Percentiles rank a stretch among this genome's conserved stretches.
phyloP scores from a whole-genome alignment of 2,113 vertebrate species.

The Ia io region DNA sequence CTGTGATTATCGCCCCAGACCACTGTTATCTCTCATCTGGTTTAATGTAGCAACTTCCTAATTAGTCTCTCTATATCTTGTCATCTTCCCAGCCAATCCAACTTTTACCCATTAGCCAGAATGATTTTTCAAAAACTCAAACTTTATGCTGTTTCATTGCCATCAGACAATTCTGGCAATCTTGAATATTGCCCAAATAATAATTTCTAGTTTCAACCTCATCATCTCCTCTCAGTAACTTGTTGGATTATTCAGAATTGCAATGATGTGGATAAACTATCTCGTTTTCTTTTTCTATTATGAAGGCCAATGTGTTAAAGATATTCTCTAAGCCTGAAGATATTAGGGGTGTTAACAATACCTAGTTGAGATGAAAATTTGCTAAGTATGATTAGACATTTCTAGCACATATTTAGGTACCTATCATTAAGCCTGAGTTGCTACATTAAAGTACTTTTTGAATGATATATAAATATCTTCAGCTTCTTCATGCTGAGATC shows the following conservation, averaged over 20 bases:
- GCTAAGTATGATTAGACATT: not conserved
- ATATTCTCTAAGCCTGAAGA: not conserved
- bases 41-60: not conserved
- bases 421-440: not conserved
- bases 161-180: not conserved
- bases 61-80: not conserved
- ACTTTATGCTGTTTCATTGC: not conserved
- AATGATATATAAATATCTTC: not conserved
- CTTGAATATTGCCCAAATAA: not conserved
- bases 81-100: not conserved
- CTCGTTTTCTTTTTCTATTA: not conserved
- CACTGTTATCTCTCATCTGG: not conserved
- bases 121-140: conserved; percentile 15
- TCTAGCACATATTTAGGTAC: not conserved
- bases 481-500: not conserved
- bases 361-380: not conserved
- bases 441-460: not conserved
- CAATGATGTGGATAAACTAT: not conserved
- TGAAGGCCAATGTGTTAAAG: not conserved
- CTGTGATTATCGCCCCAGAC: not conserved
- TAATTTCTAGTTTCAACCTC: not conserved
- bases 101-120: not conserved
- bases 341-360: not conserved
- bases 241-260: not conserved
- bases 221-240: not conserved